A percentile compares a stretch with the other conserved stretches of the same genome.
Conservation (phyloP, 2,113 vertebrate genomes). For the Notothenia coriiceps region DNA sequence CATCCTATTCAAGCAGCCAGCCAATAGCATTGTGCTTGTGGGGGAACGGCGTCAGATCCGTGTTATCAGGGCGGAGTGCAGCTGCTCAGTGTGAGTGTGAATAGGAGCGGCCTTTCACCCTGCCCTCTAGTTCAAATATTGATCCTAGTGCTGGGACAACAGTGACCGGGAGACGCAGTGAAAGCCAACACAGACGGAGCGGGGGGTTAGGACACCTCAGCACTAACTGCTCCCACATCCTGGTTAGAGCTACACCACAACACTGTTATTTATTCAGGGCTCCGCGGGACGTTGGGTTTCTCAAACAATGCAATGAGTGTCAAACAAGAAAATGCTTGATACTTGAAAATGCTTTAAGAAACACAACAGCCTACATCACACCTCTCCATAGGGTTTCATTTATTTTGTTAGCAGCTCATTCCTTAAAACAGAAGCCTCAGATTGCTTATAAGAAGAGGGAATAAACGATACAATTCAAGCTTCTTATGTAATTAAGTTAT, state of each 20-base stretch:
- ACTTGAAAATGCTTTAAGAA: too few relatives aligned
- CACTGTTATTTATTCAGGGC: constrained; percentile 8
- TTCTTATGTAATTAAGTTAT: too few relatives aligned
- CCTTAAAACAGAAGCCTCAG: too few relatives aligned
- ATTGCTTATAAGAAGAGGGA: too few relatives aligned
- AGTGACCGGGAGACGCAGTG: not conserved
- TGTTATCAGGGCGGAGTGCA: constrained; percentile 76
- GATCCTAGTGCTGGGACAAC: constrained; percentile 60
- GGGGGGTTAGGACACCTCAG: constrained; percentile 79
- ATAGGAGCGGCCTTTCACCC: constrained; percentile 67
- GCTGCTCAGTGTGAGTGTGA: constrained; percentile 57
- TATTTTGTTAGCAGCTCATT: too few relatives aligned
- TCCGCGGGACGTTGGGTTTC: not conserved
- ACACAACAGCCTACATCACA: too few relatives aligned
- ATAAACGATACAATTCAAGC: too few relatives aligned
- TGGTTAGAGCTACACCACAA: constrained; percentile 12
- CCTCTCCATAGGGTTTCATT: too few relatives aligned
- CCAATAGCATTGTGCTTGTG: not conserved
- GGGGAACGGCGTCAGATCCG: constrained; percentile 66
- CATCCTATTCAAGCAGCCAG: constrained; percentile 35
- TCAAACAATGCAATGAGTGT: not conserved
- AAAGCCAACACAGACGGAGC: not conserved
- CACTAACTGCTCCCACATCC: constrained; percentile 56
- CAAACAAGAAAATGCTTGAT: not conserved
- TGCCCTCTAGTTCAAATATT: constrained; percentile 82